Conservation (phyloP, 2,888 invertebrate genomes). For the Drosophila siamana region DNA sequence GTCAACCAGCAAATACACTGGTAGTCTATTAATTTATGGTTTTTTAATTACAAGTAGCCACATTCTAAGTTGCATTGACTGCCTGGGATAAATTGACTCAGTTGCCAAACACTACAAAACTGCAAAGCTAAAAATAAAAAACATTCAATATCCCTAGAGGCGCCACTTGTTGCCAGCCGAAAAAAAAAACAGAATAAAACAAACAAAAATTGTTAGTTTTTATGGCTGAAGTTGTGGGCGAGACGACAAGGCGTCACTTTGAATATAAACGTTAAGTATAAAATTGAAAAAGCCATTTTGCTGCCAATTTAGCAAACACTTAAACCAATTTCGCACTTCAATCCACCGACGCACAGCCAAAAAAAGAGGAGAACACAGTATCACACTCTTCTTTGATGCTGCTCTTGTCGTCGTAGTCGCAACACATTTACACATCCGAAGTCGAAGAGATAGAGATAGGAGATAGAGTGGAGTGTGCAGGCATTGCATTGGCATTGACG, state of each 20-base stretch:
- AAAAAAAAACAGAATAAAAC: conserved; percentile 20
- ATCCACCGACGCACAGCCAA: conserved; percentile 68
- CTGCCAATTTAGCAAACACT: conserved; percentile 85
- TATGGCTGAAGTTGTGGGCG: conserved; percentile 57
- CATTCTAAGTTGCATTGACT: background rate
- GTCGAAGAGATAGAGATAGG: conserved; percentile 16
- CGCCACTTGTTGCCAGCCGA: conserved; percentile 50
- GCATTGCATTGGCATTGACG: conserved; percentile 62
- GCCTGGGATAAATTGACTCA: conserved; percentile 17
- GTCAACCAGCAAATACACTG: conserved; percentile 14
- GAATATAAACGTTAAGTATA: conserved; percentile 76
- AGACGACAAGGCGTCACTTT: conserved; percentile 59
- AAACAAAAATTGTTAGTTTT: conserved; percentile 59
- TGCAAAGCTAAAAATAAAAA: conserved; percentile 31
- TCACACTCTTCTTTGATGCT: too few relatives aligned
- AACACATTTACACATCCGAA: conserved; percentile 51
- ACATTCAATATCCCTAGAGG: conserved; percentile 48
- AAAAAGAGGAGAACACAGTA: too few relatives aligned
- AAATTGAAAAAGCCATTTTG: conserved; percentile 85
- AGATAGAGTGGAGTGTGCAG: conserved; percentile 40
- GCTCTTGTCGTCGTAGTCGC: conserved; percentile 17
- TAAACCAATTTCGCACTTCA: conserved; percentile 85
- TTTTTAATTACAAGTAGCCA: conserved; percentile 61
- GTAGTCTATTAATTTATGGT: conserved; percentile 62
- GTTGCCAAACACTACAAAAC: background rate